Base-by-base conservation (phyloP, 2,888 invertebrate species). In the Cryptophagus acutangulus region DNA sequence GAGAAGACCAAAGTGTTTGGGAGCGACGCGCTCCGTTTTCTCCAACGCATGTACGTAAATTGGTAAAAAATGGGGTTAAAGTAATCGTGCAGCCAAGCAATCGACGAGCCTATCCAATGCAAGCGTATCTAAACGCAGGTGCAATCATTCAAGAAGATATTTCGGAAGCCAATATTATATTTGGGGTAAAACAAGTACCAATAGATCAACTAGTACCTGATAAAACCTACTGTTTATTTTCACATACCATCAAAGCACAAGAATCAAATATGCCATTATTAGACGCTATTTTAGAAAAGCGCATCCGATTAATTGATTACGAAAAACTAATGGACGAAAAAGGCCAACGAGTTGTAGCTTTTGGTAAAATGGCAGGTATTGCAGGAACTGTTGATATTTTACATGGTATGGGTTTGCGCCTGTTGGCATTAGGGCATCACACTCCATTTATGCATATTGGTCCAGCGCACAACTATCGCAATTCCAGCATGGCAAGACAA, bases 381-480 rank as follows among this genome's bases (percentile, higher is more conserved):
- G 95, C 97, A 15, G 99, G 99, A 9, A 96, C 95, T 86, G 88
- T 99, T 38, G 96, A 99, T 67, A 97, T 99, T 56, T 74, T 99
- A 10, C 99, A 99, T 62, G 99, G 99, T 1, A 73, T 99, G 30
- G 99, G 99, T 0, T 74, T 99, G 20, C 75, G 99, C 34, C 75
- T 95, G 2, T 72, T 99, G 38, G 97, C 97, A 0, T 73, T 99
- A 15, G 99, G 99, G 0, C 97, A 99, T 67, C 99, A 99, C 63
- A 99, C 99, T 0, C 99, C 99, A 0, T 99, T 99, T 63, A 95
- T 99, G 96, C 95, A 99, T 63, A 90, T 99, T 49, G 97, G 62
- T 2, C 93, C 95, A 2, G 94, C 99, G 0, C 99, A 99, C 65
- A 99, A 99, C 70, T 99, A 99, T 71, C 79, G 97, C 20, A 95